Conservation (phyloP, 2,113 vertebrate species). For the Cyprinodon variegatus region DNA sequence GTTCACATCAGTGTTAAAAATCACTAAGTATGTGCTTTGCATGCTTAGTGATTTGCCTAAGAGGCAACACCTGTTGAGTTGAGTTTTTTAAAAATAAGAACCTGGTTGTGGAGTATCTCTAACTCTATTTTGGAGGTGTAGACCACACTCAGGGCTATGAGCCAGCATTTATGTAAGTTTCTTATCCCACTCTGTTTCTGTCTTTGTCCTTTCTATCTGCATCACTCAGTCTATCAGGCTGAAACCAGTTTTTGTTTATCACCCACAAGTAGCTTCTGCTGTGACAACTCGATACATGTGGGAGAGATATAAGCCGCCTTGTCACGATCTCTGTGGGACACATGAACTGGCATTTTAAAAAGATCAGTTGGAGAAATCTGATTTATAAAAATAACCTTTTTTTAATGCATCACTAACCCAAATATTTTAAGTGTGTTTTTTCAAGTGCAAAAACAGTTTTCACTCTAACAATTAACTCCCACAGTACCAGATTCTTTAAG, state of each 20-base stretch:
- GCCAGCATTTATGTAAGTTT: background rate
- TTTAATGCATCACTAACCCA: background rate
- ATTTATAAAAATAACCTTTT: background rate
- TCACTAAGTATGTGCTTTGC: too few relatives aligned
- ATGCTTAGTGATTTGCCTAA: background rate
- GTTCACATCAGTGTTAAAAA: background rate
- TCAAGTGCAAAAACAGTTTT: too few relatives aligned
- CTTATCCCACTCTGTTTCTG: background rate
- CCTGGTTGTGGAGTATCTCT: background rate
- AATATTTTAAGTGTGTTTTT: too few relatives aligned
- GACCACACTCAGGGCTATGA: background rate
- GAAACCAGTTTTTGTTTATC: slow-evolving; percentile 63
- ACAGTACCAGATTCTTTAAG: too few relatives aligned
- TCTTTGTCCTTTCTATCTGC: background rate
- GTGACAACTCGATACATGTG: slow-evolving; percentile 12
- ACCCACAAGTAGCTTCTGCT: slow-evolving; percentile 19
- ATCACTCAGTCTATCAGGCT: slow-evolving; percentile 37
- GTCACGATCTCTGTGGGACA: background rate
- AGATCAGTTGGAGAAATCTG: background rate
- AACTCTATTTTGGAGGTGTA: background rate
- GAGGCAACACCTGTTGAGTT: background rate
- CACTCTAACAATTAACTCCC: too few relatives aligned
- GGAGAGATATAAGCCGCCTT: background rate
- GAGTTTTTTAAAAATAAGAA: background rate
- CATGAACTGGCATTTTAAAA: background rate